These are phyloP conservation scores for Cephus runcator DNA, from an alignment of 2,888 invertebrate species.

Conservation along the genomic window DNA sequence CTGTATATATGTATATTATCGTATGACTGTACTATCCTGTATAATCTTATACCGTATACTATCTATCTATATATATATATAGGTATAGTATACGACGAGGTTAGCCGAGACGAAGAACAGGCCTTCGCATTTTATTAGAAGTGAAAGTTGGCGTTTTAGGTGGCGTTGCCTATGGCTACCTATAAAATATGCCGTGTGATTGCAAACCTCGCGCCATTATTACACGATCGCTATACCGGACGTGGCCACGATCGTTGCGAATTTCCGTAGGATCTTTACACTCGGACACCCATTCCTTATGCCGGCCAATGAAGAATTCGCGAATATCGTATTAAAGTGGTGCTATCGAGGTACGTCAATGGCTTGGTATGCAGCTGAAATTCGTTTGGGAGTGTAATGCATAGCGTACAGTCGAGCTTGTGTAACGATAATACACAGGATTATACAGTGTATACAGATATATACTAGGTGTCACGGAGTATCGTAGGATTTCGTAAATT, in stretches of 20 bases:
- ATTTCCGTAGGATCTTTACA: neutral
- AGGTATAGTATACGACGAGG: constrained; percentile 19
- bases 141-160: constrained; percentile 41
- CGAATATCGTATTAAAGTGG: neutral
- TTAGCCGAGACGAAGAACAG: constrained; percentile 26
- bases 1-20: neutral
- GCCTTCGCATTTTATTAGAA: constrained; percentile 59
- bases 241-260: neutral
- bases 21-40: neutral
- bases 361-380: neutral
- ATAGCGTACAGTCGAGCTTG: neutral
- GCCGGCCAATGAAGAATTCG: neutral
- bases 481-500: neutral
- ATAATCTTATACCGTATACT: neutral
- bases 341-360: no score
- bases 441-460: neutral
- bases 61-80: neutral
- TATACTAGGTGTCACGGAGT: neutral
- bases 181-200: neutral
- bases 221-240: neutral
- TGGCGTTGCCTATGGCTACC: constrained; percentile 10
- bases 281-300: neutral
- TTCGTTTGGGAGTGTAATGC: neutral
- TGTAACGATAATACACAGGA: neutral
- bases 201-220: constrained; percentile 1